Evolutionary conservation across 2,888 invertebrate genomes (phyloP), one percentile per base, ranked within the genome.

Genomic region (Yponomeuta malinellus): DNA sequence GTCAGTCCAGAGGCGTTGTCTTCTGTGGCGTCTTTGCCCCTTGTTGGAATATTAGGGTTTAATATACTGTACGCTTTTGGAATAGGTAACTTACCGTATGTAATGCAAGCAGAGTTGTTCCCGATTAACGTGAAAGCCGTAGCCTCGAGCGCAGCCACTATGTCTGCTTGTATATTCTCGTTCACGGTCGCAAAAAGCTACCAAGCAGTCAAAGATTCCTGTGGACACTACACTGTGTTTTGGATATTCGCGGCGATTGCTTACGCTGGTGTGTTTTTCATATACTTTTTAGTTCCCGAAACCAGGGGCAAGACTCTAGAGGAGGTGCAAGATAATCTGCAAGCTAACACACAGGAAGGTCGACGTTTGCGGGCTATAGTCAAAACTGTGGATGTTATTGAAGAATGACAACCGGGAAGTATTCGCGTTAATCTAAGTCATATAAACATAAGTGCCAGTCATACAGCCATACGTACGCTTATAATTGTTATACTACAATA

Each of bases 81-180:
- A 0, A 83, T 95, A 48, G 94, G 93, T 1, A 94, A 94, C 31
- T 76, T 95, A 48, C 93, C 94, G 0, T 94, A 94, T 73, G 93
- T 94, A 74, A 89, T 95, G 85, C 93, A 94, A 76, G 94, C 94
- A 0, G 95, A 95, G 78, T 76, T 95, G 6, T 95, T 95, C 75
- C 94, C 95, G 0, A 93, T 94, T 0, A 94, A 94, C 73, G 93
- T 95, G 0, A 95, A 94, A 78, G 93, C 93, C 0, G 86, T 90
- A 0, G 94, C 94, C 0, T 93, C 94, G 0, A 94, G 94, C 4
- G 74, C 92, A 4, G 93, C 93, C 0, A 94, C 94, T 0, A 89
- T 94, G 77, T 82, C 93, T 74, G 93, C 93, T 0, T 94, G 94
- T 37, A 75, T 93, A 0, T 79, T 94, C 68, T 93, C 93, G 59